These are phyloP conservation scores for Panzeria rudis DNA, from an alignment of 2,888 invertebrate genomes.

Conservation along the genomic window DNA sequence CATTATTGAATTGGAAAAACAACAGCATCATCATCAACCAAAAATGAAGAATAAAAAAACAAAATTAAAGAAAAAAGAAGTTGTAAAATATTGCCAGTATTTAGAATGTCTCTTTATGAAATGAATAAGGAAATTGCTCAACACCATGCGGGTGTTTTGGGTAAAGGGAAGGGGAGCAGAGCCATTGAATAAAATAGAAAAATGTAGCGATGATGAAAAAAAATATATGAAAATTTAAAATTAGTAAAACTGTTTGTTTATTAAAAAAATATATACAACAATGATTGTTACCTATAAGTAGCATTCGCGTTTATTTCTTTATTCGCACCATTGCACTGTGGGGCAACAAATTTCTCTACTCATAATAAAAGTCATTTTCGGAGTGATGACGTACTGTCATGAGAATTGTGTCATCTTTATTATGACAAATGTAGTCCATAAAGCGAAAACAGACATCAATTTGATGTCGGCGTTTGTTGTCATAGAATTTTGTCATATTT, in stretches of 20 bases:
- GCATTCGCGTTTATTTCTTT: conserved; percentile 4
- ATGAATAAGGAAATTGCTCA: conserved; percentile 30
- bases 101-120: conserved; percentile 66
- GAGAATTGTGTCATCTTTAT: too few relatives aligned
- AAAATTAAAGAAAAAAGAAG: conserved; percentile 14
- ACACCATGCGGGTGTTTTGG: conserved; percentile 30
- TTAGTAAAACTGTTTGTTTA: conserved; percentile 40
- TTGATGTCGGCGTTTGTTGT: too few relatives aligned
- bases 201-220: conserved; percentile 20
- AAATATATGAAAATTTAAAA: conserved; percentile 17
- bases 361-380: too few relatives aligned
- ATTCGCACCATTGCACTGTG: conserved; percentile 23
- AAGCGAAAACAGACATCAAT: too few relatives aligned
- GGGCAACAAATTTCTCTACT: not conserved
- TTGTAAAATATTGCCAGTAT: conserved; percentile 65
- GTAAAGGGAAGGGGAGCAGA: not conserved
- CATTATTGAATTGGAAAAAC: conserved; percentile 42
- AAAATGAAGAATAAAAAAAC: not conserved
- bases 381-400: too few relatives aligned
- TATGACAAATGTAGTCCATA: too few relatives aligned
- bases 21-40: conserved; percentile 39
- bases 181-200: conserved; percentile 20
- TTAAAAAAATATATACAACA: conserved; percentile 13
- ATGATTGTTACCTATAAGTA: conserved; percentile 37
- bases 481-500: too few relatives aligned